phyloP scores from a whole-genome alignment of 53 echinoderm and acorn worm genomes.

The Apostichopus leukothele region DNA sequence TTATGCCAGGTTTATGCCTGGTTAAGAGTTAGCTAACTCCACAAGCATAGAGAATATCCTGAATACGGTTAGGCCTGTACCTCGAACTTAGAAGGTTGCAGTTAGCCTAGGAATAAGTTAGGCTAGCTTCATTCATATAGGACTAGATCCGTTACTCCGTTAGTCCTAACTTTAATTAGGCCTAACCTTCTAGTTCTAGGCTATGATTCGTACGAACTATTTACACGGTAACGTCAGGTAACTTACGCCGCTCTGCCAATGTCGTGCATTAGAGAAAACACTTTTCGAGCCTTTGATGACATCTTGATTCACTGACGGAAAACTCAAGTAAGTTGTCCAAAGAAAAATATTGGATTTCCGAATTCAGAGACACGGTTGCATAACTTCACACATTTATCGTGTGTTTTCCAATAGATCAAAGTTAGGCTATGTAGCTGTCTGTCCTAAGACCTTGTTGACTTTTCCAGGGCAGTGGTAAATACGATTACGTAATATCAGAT shows the following conservation, averaged over 20 bases:
- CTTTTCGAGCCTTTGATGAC: constrained; percentile 44
- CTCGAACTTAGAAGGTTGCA: too few species aligned
- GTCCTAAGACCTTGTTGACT: neutral
- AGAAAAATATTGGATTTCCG: too few species aligned
- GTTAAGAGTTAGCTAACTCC: too few species aligned
- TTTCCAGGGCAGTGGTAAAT: neutral
- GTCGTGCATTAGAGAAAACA: constrained; percentile 70
- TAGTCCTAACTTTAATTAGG: too few species aligned
- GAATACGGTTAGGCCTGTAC: too few species aligned
- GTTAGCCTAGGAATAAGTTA: neutral
- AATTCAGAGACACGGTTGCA: neutral
- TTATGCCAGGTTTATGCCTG: too few species aligned
- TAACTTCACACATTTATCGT: neutral
- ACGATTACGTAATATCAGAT: neutral
- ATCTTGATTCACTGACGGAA: constrained; percentile 21
- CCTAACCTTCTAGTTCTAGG: too few species aligned
- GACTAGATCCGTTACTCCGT: too few species aligned
- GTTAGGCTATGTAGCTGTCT: neutral
- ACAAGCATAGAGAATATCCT: too few species aligned
- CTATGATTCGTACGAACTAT: too few species aligned
- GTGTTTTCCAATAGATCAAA: neutral
- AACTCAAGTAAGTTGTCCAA: neutral
- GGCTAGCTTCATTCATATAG: neutral
- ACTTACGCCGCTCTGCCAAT: constrained; percentile 86
- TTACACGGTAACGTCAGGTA: neutral